phyloP scores from a whole-genome alignment of 2,113 vertebrate species.

The Mus musculus region DNA sequence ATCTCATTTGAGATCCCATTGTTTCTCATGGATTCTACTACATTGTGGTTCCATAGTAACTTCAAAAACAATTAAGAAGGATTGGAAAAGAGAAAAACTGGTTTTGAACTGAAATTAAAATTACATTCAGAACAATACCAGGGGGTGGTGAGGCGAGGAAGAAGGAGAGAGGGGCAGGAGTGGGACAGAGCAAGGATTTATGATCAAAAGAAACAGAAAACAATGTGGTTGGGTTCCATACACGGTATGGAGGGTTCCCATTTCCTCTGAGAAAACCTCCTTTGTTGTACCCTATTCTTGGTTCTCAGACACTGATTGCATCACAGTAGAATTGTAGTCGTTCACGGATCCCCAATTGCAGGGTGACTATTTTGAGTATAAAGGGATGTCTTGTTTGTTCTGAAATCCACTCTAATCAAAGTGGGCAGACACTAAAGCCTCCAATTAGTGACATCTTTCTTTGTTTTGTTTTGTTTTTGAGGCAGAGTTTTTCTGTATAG shows the following conservation, averaged over 20 bases:
- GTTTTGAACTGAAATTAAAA: slow-evolving; percentile 3
- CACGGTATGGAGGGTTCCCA: background rate
- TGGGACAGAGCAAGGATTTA: background rate
- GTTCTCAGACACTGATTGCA: background rate
- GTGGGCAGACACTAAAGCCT: background rate
- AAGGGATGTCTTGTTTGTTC: background rate
- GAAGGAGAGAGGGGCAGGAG: accelerated
- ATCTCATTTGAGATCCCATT: background rate
- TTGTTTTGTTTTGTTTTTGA: too few species aligned
- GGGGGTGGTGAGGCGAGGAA: background rate
- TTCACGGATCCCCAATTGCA: background rate
- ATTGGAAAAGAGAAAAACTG: background rate
- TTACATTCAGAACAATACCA: background rate
- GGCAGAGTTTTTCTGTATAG: too few species aligned
- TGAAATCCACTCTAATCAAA: background rate
- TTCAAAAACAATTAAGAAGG: slow-evolving; percentile 29
- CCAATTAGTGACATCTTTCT: background rate
- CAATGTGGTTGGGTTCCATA: background rate
- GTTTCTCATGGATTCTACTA: background rate
- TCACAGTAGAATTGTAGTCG: background rate
- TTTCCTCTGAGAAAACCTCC: background rate
- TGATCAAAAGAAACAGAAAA: background rate
- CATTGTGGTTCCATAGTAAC: background rate
- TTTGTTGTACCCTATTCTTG: background rate
- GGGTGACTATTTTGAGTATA: background rate